Conservation (phyloP, 1,140 invertebrate species). For the Drosophila sp. region DNA sequence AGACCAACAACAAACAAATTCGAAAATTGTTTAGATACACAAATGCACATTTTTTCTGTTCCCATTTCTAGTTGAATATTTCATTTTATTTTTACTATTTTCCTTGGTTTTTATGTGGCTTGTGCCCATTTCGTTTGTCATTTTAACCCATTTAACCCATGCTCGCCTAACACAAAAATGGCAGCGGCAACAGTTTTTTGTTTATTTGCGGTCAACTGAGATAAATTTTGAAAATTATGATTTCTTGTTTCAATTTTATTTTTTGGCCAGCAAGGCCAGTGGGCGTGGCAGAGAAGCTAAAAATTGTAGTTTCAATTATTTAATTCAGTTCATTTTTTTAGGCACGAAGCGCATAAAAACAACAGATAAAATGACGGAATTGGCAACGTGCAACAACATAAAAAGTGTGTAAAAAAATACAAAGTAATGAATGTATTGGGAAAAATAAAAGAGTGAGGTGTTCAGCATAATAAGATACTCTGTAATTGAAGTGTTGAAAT, state of each 20-base stretch:
- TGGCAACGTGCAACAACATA: conserved; percentile 38
- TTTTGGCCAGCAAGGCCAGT: conserved; percentile 29
- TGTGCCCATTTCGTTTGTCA: conserved; percentile 68
- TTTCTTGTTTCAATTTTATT: conserved; percentile 26
- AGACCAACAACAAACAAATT: conserved; percentile 43
- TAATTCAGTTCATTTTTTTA: conserved; percentile 27
- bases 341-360: conserved; percentile 6
- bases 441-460: neutral
- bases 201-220: conserved; percentile 63
- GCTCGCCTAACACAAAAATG: conserved; percentile 60
- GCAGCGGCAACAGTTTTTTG: conserved; percentile 51
- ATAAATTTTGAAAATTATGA: conserved; percentile 59
- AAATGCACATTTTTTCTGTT: conserved; percentile 36
- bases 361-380: conserved; percentile 28
- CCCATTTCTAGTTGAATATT: neutral
- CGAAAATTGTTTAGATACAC: conserved; percentile 56
- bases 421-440: neutral
- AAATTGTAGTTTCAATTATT: conserved; percentile 30
- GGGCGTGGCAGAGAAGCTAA: conserved; percentile 5
- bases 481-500: neutral
- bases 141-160: conserved; percentile 78
- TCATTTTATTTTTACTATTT: neutral
- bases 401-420: neutral
- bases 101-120: conserved; percentile 15
- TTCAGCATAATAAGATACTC: conserved; percentile 2